Base-by-base conservation (phyloP, 2,888 invertebrate genomes). In the Cryptosula pallasiana region DNA sequence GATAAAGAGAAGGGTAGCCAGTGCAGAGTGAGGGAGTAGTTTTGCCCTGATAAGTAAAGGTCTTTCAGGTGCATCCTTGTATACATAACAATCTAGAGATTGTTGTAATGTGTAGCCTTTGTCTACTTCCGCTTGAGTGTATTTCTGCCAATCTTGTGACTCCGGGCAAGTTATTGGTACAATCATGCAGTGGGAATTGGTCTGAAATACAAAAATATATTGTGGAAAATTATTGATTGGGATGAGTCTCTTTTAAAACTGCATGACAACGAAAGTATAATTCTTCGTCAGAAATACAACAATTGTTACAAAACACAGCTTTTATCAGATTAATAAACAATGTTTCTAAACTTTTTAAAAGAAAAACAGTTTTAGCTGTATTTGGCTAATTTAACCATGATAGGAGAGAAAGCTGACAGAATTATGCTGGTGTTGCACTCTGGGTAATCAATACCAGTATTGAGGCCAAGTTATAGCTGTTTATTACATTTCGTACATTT, bases 151-250 rank as follows among this genome's bases (percentile, higher is more conserved):
- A 2, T 32, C 34, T 34, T 63, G 29, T n/a, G 34, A 29, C 5
- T 63, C 63, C 32, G 63, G 63, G n/a, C 63, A 63, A 9, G 63
- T 63, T 25, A 63, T 63, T 27, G 63, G 63, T 32, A 63, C 63
- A 2, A 63, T 63, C 32, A 63, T 27, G 27, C 63, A 63, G 32
- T 63, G 63, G 3, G 63, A 63, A 27, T 63, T 63, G 5, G 63
- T 63, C 63, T 63, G n/a, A 9, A 63, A 63, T 32, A n/a, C 2
- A 27, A 32, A 32, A 5, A 25, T 16, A 13, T 16, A 25, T n/a
- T 23, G n/a, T n/a, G 13, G 5, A 9, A 57, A 20, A 13, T 45
- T 45, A 45, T 13, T 20, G 5, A 45, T 13, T 13, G 45, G 45
- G 20, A 45, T 45, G 20, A 5, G 45, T 45, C 45, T 45, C 20